Evolutionary conservation across 1,140 invertebrate genomes (phyloP), one percentile per base, ranked within the genome.

Genomic region (Lordiphosa mommai): DNA sequence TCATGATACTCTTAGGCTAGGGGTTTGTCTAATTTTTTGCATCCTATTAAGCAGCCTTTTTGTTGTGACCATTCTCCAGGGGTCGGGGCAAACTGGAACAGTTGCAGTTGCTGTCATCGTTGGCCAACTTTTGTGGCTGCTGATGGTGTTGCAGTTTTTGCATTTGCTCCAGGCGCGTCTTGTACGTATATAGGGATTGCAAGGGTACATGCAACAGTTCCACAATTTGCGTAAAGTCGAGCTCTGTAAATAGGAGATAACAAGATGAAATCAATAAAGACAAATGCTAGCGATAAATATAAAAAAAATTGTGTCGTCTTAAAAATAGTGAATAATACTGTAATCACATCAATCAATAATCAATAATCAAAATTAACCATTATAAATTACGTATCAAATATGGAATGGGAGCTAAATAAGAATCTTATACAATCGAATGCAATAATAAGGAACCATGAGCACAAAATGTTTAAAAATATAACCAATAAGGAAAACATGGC

Each of bases 181-280:
- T 86, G 69, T 88, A 88, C 37, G 85, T 92, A 87, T 94, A 94
- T 51, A 94, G 90, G 10, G 92, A 92, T 87, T 96, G 95, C 60
- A 97, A 89, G 27, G 95, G 95, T 61, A 96, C 94, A 86, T 96
- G 95, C n/a, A 97, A 90, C 27, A 96, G 89, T 90, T 97, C 95
- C 77, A 96, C 92, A 63, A 97, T 91, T 89, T 95, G 93, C 61
- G 94, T 93, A 89, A 94, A 96, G 88, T 95, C 93, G 41, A 94
- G 92, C 88, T 96, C 95, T 96, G 49, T 9, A 71, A 68, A n/a
- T 29, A n/a, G n/a, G n/a, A n/a, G n/a, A n/a, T n/a, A n/a, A n/a
- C n/a, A n/a, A n/a, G n/a, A n/a, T n/a, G n/a, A n/a, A n/a, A n/a
- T n/a, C n/a, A n/a, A n/a, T n/a, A n/a, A n/a, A n/a, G n/a, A n/a